Evolutionary conservation across 2,113 vertebrate genomes (phyloP), one percentile per base, ranked within the genome.

Genomic region (Candoia aspera): DNA sequence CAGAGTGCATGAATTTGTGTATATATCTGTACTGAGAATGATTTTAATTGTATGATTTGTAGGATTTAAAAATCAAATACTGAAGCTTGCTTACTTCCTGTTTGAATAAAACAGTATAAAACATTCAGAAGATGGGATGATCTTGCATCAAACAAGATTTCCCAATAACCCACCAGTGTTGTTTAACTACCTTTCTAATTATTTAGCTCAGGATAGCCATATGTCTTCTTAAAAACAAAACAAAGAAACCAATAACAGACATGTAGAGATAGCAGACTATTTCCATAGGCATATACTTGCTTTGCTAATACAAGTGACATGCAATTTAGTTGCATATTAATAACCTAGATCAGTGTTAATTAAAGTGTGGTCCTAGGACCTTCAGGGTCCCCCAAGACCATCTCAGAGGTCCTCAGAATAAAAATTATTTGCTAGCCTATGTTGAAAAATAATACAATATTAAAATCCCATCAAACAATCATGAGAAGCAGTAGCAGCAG

Each of bases 11-110:
- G 2, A 90, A 73, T 15, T 42, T 87, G 46, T 37, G 37, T 86
- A 87, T 57, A 89, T 13, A 46, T 29, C 33, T 49, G n/a, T 8
- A 12, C 1, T 2, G 12, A 5, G 24, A 91, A 55, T 15, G 8
- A 93, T 93, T 84, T 59, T 53, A 79, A 90, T 54, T 64, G 4
- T 85, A 46, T 83, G 92, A 0, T 0, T 93, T 95, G 91, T 68
- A 42, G 83, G 79, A 59, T 11, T 6, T 24, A 58, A 33, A 59
- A 17, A 86, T 33, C 13, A 86, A 79, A 84, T 9, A 79, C 49
- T 79, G 59, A 6, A 29, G 8, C 1, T 49, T 86, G 13, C n/a
- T 68, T 86, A 19, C 21, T 90, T 84, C 23, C 21, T 46, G 10
- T 17, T 86, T 55, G 26, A 23, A 55, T 59, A n/a, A 37, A 68